A percentile compares a stretch with the other conserved stretches of the same genome.
These are phyloP conservation scores for Psilopogon haemacephalus DNA, from an alignment of 2,113 vertebrate genomes.

Conservation along the genomic window DNA sequence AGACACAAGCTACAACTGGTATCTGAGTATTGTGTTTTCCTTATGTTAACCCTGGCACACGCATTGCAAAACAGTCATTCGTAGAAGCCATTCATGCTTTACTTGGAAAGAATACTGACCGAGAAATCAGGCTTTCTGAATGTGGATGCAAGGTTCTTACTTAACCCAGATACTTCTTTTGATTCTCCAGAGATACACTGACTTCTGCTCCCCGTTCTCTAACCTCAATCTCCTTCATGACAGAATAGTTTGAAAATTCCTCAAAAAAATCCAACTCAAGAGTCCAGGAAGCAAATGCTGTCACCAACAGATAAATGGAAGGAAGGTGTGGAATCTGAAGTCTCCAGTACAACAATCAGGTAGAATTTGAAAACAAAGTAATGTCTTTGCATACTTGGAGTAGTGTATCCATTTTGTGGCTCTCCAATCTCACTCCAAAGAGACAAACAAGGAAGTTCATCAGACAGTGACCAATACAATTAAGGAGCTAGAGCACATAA, in stretches of 20 bases:
- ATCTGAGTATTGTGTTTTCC: background rate
- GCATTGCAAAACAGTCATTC: background rate
- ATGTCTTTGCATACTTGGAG: background rate
- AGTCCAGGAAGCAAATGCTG: background rate
- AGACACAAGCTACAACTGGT: background rate
- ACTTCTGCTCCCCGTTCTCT: background rate
- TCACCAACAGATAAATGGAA: background rate
- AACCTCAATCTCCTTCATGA: background rate
- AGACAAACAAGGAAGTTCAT: background rate
- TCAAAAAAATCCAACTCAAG: background rate
- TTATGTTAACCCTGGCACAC: background rate
- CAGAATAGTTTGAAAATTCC: background rate
- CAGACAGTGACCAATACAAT: background rate
- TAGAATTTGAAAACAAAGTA: background rate
- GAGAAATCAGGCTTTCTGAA: background rate
- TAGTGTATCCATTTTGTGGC: background rate
- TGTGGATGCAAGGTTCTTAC: background rate
- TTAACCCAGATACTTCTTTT: background rate
- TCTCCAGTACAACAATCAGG: background rate
- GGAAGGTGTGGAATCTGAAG: background rate
- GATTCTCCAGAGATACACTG: background rate
- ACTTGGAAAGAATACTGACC: background rate
- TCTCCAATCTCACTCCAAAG: background rate
- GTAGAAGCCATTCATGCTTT: background rate
- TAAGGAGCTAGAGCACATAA: fast-evolving